Conservation (phyloP, 2,888 invertebrate genomes). For the Drosophila nr. fundita region DNA sequence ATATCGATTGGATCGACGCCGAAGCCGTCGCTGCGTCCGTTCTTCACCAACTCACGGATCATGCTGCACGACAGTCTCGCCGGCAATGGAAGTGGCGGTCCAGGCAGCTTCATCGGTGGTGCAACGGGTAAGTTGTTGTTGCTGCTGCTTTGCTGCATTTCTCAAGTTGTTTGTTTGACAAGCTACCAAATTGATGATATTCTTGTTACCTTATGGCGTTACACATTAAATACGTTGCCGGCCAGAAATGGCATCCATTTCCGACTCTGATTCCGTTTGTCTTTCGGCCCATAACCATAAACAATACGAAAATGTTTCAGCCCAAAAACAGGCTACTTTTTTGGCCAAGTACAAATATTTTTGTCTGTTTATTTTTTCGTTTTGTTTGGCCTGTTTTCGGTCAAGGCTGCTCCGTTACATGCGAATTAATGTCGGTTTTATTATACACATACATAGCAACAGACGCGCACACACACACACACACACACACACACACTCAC, state of each 20-base stretch:
- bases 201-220: slow-evolving; percentile 25
- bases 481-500: slow-evolving; percentile 9
- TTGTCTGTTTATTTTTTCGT: slow-evolving; percentile 32
- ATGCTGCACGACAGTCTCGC: slow-evolving; percentile 87
- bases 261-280: slow-evolving; percentile 33
- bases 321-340: slow-evolving; percentile 39
- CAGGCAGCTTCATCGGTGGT: slow-evolving; percentile 49
- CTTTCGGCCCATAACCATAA: slow-evolving; percentile 4
- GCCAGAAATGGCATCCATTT: slow-evolving; percentile 23
- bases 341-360: slow-evolving; percentile 15
- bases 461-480: slow-evolving; percentile 10
- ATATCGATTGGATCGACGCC: slow-evolving; percentile 98
- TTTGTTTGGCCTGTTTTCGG: slow-evolving; percentile 59
- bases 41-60: slow-evolving; percentile 96
- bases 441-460: slow-evolving; percentile 23
- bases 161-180: slow-evolving; percentile 29
- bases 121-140: slow-evolving; percentile 50
- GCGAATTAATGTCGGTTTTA: slow-evolving; percentile 40
- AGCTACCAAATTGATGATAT: slow-evolving; percentile 24
- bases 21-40: slow-evolving; percentile 97
- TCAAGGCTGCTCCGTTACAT: slow-evolving; percentile 53
- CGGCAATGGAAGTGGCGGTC: slow-evolving; percentile 50
- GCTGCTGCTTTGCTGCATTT: slow-evolving; percentile 5
- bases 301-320: slow-evolving; percentile 5
- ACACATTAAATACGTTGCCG: slow-evolving; percentile 11